Evolutionary conservation across 1,140 invertebrate genomes (phyloP).

Genomic region (Calephelis virginiensis): DNA sequence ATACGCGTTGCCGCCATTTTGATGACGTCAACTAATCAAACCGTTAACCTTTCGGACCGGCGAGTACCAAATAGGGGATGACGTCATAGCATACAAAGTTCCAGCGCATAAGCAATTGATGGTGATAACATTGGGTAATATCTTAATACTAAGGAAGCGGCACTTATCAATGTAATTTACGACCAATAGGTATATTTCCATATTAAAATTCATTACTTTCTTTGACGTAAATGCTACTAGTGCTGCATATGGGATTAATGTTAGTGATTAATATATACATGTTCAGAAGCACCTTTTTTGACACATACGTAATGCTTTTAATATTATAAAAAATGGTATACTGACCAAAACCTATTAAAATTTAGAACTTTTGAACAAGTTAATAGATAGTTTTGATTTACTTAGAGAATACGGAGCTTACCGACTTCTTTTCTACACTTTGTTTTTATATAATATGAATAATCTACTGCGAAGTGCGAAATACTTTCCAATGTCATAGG

Average conservation of each 20-base stretch:
- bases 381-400: background rate
- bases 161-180: constrained; percentile 4
- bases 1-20: too few species aligned
- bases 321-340: background rate
- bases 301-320: constrained; percentile 38
- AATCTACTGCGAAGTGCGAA: background rate
- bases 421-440: background rate
- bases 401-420: background rate
- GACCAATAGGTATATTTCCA: background rate
- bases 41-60: too few species aligned
- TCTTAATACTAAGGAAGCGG: constrained; percentile 23
- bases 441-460: background rate
- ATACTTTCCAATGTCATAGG: too few species aligned
- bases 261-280: constrained; percentile 47
- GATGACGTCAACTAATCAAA: too few species aligned
- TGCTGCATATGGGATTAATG: constrained; percentile 24
- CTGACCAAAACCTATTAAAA: constrained; percentile 1
- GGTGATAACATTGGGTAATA: constrained; percentile 18
- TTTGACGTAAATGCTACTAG: constrained; percentile 15
- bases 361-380: constrained; percentile 3
- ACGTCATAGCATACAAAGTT: too few species aligned
- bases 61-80: too few species aligned
- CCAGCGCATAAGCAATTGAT: too few species aligned
- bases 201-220: background rate
- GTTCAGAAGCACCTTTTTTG: constrained; percentile 67